phyloP scores from a whole-genome alignment of 1,140 invertebrate genomes.

The Drosophila lowei region DNA sequence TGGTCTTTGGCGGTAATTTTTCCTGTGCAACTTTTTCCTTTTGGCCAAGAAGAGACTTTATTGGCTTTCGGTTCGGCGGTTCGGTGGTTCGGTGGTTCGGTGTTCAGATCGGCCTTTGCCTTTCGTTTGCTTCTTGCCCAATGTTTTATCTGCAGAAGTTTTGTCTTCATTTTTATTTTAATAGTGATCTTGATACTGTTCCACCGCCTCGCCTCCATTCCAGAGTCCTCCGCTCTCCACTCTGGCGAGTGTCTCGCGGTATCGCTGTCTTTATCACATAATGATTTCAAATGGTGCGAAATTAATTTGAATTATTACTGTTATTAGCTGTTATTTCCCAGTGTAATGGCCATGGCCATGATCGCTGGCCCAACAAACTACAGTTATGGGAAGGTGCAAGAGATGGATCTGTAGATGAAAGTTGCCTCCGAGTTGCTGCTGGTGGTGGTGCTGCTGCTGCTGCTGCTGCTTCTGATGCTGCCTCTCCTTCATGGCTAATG shows the following conservation, averaged over 20 bases:
- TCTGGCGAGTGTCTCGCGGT: not conserved
- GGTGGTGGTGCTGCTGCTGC: too few species aligned
- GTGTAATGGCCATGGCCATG: conserved; percentile 39
- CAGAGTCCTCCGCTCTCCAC: not conserved
- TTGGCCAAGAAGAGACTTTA: conserved; percentile 49
- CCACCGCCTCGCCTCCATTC: conserved; percentile 6
- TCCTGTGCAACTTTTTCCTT: conserved; percentile 64
- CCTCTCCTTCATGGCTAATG: conserved; percentile 16
- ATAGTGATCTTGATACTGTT: conserved; percentile 65
- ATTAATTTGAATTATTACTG: conserved; percentile 79
- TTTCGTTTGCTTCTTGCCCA: conserved; percentile 25
- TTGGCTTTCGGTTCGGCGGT: conserved; percentile 56
- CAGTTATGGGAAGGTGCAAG: conserved; percentile 31
- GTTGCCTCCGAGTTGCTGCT: conserved; percentile 22
- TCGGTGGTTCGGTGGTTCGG: conserved; percentile 4
- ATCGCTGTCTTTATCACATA: conserved; percentile 63
- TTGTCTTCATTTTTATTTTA: conserved; percentile 82
- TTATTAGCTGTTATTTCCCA: conserved; percentile 70
- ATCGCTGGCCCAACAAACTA: conserved; percentile 9
- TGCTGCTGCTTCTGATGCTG: too few species aligned
- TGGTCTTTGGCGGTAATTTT: conserved; percentile 81
- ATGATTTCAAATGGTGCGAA: conserved; percentile 74
- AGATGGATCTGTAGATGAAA: conserved; percentile 11
- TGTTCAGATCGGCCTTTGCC: conserved; percentile 33
- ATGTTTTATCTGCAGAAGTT: conserved; percentile 69